Base-by-base conservation (phyloP, 64 coral and sea anemone genomes). In the Montipora capricornis region DNA sequence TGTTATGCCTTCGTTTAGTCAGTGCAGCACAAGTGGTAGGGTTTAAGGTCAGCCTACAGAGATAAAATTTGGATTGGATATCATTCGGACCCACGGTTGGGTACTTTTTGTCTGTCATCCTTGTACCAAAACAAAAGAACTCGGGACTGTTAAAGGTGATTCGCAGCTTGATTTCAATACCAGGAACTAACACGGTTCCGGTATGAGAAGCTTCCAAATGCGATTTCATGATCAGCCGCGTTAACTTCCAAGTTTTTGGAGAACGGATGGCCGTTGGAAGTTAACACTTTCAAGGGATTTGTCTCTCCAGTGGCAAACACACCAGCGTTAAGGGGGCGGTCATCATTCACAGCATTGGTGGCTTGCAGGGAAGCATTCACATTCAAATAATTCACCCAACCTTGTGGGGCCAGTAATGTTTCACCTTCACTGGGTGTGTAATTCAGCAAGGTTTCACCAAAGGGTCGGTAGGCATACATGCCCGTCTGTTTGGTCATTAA, bases 401-500 rank as follows among this genome's bases (percentile, higher is more conserved):
- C 78, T 73, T 91, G 77, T 0, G 66, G 66, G 8, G 60, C 64
- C 66, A 91, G 73, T 0, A 91, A 14, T 15, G 60, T 91, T 82
- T 29, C 29, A 29, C 29, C 29, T 29, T 29, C 29, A 29, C 29
- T 29, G 29, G 29, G 29, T 1, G 29, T 29, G 29, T 29, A 29
- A 29, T 29, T 29, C 29, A 29, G 29, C 29, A 29, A 29, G 29
- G 29, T 29, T 29, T 29, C 29, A 29, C 29, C 29, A 29, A 29
- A 29, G 20, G 16, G 46, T 52, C 26, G 47, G 77, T 73, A 91
- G 47, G 78, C 47, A 17, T 91, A 91, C 17, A 9, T 82, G 46
- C 80, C 89, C 9, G 66, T 71, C 59, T 91, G 89, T 24, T 24
- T 24, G 24, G 24, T 24, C 24, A 24, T 24, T 24, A 24, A 24